phyloP scores from a whole-genome alignment of 2,888 invertebrate genomes.

The Abrostola tripartita region DNA sequence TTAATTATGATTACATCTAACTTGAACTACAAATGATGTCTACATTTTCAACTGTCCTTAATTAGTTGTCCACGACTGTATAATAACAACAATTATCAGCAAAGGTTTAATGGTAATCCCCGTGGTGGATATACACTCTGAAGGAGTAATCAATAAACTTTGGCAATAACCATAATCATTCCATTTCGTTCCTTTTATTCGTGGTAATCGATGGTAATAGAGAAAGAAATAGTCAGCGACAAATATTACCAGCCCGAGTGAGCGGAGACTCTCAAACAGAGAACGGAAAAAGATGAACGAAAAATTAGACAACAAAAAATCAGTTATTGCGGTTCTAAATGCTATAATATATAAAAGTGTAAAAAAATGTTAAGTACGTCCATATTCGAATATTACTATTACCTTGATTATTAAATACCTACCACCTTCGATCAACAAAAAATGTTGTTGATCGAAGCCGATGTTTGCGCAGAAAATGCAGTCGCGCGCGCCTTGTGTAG shows the following conservation, averaged over 20 bases:
- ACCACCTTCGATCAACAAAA: too few species aligned
- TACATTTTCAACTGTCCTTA: too few species aligned
- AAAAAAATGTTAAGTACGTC: constrained; percentile 14
- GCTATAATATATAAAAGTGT: constrained; percentile 13
- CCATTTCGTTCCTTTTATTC: too few species aligned
- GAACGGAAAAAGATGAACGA: background rate
- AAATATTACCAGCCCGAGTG: background rate
- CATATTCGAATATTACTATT: background rate
- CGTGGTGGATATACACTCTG: background rate
- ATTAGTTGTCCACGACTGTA: background rate
- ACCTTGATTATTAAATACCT: too few species aligned
- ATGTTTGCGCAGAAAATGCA: background rate
- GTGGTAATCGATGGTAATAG: background rate
- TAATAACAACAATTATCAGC: background rate
- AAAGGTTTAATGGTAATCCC: background rate
- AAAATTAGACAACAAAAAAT: too few species aligned
- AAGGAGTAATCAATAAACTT: background rate
- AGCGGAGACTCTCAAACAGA: background rate
- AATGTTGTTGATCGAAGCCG: background rate
- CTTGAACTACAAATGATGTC: too few species aligned
- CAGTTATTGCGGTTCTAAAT: constrained; percentile 19
- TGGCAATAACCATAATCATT: too few species aligned
- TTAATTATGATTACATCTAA: too few species aligned
- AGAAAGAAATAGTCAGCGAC: background rate
- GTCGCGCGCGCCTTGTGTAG: constrained; percentile 4